Conservation (phyloP, 1,140 invertebrate genomes). For the Drosophila simulans region DNA sequence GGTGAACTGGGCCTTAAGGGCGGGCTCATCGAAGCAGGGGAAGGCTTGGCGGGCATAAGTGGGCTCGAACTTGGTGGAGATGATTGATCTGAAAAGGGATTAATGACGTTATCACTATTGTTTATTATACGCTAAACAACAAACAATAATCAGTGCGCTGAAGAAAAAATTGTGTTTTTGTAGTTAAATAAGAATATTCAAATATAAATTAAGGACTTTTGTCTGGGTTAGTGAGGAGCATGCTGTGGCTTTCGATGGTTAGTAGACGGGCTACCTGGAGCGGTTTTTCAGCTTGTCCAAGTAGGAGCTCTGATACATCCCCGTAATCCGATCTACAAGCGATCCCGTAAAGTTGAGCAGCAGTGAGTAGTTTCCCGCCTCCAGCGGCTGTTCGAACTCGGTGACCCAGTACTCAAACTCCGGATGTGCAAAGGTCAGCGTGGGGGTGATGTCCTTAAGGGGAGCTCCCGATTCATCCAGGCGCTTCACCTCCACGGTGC, state of each 20-base stretch:
- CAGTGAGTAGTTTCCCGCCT: slow-evolving; percentile 87
- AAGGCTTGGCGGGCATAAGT: slow-evolving; percentile 96
- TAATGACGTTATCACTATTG: not conserved
- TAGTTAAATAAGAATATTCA: not conserved
- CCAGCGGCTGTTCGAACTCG: slow-evolving; percentile 85
- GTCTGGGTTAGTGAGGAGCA: slow-evolving; percentile 16
- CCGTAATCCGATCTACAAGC: slow-evolving; percentile 89
- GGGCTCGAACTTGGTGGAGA: slow-evolving; percentile 96
- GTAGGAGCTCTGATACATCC: slow-evolving; percentile 92
- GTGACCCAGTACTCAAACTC: slow-evolving; percentile 90
- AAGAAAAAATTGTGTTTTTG: too few species aligned
- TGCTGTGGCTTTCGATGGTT: slow-evolving; percentile 17
- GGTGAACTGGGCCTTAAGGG: slow-evolving; percentile 94
- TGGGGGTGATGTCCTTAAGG: slow-evolving; percentile 42
- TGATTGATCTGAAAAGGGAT: slow-evolving; percentile 88
- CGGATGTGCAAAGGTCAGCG: slow-evolving; percentile 85
- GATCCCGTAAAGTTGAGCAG: slow-evolving; percentile 89
- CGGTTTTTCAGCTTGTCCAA: slow-evolving; percentile 86
- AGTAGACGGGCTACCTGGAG: slow-evolving; percentile 86
- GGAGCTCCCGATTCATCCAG: slow-evolving; percentile 61
- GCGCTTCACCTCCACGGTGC: slow-evolving; percentile 56
- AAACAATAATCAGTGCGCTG: too few species aligned
- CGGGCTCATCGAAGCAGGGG: slow-evolving; percentile 98
- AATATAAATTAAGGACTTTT: not conserved
- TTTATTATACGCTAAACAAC: not conserved